Percentiles rank a stretch among this genome's conserved stretches.
Conservation (phyloP, 92 coral and sea anemone species). For the Zoanthus sociatus region DNA sequence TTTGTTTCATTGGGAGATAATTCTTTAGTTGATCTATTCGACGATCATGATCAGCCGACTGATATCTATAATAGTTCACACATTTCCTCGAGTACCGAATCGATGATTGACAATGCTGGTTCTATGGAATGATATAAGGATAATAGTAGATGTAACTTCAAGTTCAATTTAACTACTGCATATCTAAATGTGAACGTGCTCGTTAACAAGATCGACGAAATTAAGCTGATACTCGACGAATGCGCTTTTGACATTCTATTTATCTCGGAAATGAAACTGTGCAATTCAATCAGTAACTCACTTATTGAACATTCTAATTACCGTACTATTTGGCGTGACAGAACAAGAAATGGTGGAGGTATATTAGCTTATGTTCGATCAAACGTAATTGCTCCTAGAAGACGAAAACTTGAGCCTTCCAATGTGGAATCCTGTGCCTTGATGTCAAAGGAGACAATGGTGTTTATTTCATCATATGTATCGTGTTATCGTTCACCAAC, state of each 20-base stretch:
- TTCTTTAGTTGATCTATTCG: no score
- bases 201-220: constrained; percentile 7
- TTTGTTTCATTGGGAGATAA: no score
- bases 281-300: neutral
- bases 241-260: constrained; percentile 12
- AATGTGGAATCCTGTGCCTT: constrained; percentile 55
- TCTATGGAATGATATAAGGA: neutral
- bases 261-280: constrained; percentile 2
- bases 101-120: no score
- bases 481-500: constrained; percentile 64
- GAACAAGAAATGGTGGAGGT: constrained; percentile 30
- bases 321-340: constrained; percentile 28
- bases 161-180: neutral
- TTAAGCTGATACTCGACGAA: neutral
- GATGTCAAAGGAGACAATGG: constrained; percentile 50
- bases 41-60: no score
- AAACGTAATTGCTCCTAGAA: constrained; percentile 28
- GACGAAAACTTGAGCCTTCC: constrained; percentile 55
- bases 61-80: no score
- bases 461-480: constrained; percentile 59
- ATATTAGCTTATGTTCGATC: constrained; percentile 39
- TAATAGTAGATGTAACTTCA: neutral
- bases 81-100: no score
- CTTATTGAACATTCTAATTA: constrained; percentile 26
- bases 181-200: constrained; percentile 21